Percentiles rank a stretch among this genome's conserved stretches.
Evolutionary conservation across 2,888 invertebrate genomes (phyloP).

Genomic region (Tinea trinotella): DNA sequence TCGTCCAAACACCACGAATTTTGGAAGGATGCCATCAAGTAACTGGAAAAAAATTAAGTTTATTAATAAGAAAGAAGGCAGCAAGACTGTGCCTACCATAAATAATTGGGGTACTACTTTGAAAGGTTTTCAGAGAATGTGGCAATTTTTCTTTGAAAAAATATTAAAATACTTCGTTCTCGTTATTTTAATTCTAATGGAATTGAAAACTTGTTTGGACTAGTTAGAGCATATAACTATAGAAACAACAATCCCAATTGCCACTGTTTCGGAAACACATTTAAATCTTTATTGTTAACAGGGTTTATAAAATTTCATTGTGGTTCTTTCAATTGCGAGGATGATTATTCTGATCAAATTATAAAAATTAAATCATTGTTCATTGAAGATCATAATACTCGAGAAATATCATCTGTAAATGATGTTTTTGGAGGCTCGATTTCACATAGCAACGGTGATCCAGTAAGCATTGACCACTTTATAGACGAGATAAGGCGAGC

Average conservation of each 20-base stretch:
- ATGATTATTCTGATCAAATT: too few species aligned
- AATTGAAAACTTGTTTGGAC: conserved; percentile 27
- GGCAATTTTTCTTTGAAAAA: neutral
- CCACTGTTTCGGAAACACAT: conserved; percentile 17
- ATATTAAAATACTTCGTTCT: neutral
- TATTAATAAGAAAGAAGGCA: neutral
- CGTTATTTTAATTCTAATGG: neutral
- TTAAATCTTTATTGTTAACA: too few species aligned
- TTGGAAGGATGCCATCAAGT: neutral
- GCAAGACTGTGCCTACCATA: neutral
- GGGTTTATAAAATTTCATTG: too few species aligned
- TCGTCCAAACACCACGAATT: neutral
- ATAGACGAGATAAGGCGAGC: too few species aligned
- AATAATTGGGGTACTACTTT: neutral
- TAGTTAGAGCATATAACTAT: conserved; percentile 26
- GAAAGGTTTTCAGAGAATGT: neutral
- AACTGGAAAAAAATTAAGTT: neutral
- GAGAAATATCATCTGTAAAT: too few species aligned
- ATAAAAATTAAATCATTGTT: too few species aligned
- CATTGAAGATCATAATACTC: too few species aligned
- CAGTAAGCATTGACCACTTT: too few species aligned
- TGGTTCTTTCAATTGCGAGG: too few species aligned
- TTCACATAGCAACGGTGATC: too few species aligned
- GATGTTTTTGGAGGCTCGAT: too few species aligned
- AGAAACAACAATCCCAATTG: conserved; percentile 27